Base-by-base conservation (phyloP, 2,113 vertebrate genomes). In the Siniperca chuatsi region DNA sequence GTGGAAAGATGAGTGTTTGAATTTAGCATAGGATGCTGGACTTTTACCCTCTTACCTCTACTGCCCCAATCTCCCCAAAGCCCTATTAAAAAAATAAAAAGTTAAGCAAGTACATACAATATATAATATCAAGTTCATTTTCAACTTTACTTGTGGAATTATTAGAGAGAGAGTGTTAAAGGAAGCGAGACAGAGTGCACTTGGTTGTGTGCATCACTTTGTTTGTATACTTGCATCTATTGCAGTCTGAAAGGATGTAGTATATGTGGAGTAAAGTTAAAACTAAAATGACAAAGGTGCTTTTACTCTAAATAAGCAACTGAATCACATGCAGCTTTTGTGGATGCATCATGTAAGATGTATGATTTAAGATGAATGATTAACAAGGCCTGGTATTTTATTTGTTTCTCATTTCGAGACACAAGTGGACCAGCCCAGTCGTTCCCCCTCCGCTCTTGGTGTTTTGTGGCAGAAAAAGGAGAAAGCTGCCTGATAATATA, bases 121-220 rank as follows among this genome's bases (percentile, higher is more conserved):
- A 64, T 73, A 75, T 73, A 78, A 86, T 87, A 75, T 80, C 64
- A 90, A 74, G 35, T 87, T 84, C 90, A 90, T 61, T 81, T 68
- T 66, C 35, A 77, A 65, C 50, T 71, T 69, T 58, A 85, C 42
- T 40, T 12, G 23, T 40, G 4, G 40, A 65, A 40, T 60, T 48
- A 46, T 20, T 16, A 16, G 25, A 15, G 5, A 37, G 5, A 75
- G 44, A 71, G 13, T 64, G 2, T 65, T 52, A 40, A 58, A 75
- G n/a, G 5, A 44, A 69, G 40, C 4, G 1, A 33, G 4, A 58
- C 0, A 1, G 8, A 52, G 21, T 64, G 9, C 54, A 62, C 18
- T 20, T 2, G 0, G 8, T 16, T 50, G 11, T 18, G 15, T 66
- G 21, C 15, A 58, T 18, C 60, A 6, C 57, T 55, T 60, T 60